These are phyloP conservation scores for Leptinotarsa peninsularis DNA, from an alignment of 2,888 invertebrate species.

Conservation along the genomic window DNA sequence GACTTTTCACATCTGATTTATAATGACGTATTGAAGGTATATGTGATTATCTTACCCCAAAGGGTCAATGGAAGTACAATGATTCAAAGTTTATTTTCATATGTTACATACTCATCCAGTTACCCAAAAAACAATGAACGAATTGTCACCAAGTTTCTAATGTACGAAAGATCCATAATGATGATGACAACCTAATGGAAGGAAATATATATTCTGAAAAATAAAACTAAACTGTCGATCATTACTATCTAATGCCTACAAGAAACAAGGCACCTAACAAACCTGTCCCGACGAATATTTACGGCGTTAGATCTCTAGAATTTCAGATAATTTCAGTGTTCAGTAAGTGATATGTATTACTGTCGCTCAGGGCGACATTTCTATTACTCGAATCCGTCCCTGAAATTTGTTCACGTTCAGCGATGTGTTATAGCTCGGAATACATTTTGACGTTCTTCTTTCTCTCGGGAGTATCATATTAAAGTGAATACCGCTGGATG, in stretches of 20 bases:
- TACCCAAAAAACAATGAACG: no score
- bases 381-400: conserved; percentile 27
- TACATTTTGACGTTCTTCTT: conserved; percentile 43
- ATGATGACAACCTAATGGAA: no score
- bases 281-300: neutral
- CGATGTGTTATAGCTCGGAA: conserved; percentile 35
- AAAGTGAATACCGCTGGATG: conserved; percentile 37
- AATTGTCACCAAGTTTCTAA: no score
- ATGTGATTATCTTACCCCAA: no score
- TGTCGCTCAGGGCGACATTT: conserved; percentile 10
- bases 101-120: no score
- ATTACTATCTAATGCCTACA: neutral
- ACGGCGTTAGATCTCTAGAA: neutral
- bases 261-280: neutral
- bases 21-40: no score
- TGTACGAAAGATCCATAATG: no score
- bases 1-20: no score
- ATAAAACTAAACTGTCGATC: no score
- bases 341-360: conserved; percentile 8
- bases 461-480: conserved; percentile 40
- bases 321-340: conserved; percentile 6
- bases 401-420: conserved; percentile 31
- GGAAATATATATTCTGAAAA: no score
- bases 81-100: no score
- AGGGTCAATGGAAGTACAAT: no score